Percentiles rank a stretch among this genome's conserved stretches.
Evolutionary conservation across 2,113 vertebrate genomes (phyloP).

Genomic region (Poeciliopsis retropinna): DNA sequence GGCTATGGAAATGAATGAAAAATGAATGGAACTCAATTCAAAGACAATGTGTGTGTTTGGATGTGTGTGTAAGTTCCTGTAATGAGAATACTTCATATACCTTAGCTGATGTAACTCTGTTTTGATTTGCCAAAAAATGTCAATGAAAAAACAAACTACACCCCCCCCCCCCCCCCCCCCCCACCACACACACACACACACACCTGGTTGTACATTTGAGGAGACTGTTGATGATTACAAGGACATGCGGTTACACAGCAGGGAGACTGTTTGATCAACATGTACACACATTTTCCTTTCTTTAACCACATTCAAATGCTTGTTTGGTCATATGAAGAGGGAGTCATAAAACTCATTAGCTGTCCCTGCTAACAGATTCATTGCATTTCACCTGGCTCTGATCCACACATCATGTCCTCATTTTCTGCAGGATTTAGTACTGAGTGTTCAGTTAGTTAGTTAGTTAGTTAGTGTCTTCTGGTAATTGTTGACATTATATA

Average conservation of each 20-base stretch:
- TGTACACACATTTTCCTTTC: not conserved
- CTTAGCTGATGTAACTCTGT: slow-evolving; percentile 22
- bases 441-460: no score
- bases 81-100: slow-evolving; percentile 10
- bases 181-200: not conserved
- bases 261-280: slow-evolving; percentile 6
- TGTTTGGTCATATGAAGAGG: slow-evolving; percentile 1
- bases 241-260: slow-evolving; percentile 35
- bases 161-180: no score
- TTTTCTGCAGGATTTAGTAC: not conserved
- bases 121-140: slow-evolving; percentile 35
- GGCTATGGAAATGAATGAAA: no score
- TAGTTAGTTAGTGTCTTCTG: not conserved
- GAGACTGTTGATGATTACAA: slow-evolving; percentile 20
- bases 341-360: not conserved
- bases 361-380: not conserved
- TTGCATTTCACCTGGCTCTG: no score
- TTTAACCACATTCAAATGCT: slow-evolving; percentile 19
- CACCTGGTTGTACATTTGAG: not conserved
- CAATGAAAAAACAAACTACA: slow-evolving; percentile 4
- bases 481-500: not conserved
- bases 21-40: no score
- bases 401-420: not conserved
- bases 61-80: slow-evolving; percentile 5
- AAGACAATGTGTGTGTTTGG: not conserved